These are phyloP conservation scores for Mus pahari DNA, from an alignment of 2,113 vertebrate species.

Conservation along the genomic window DNA sequence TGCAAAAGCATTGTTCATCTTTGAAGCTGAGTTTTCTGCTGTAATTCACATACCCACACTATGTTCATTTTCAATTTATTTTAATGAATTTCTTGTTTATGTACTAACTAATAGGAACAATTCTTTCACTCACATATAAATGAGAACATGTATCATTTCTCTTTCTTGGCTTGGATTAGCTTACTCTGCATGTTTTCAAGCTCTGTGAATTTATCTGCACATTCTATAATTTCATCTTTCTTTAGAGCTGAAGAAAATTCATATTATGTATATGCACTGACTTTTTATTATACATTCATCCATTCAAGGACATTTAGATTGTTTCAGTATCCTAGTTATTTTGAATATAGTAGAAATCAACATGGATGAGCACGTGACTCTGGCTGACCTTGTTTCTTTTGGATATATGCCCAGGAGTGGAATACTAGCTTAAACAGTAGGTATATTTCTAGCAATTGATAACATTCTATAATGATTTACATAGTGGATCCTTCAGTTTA, in stretches of 20 bases:
- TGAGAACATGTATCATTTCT: background rate
- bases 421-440: background rate
- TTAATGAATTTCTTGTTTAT: constrained; percentile 46
- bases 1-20: constrained; percentile 36
- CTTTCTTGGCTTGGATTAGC: background rate
- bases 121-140: background rate
- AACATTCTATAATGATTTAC: background rate
- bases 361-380: background rate
- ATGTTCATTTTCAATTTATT: constrained; percentile 36
- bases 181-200: background rate
- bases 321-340: background rate
- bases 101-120: background rate
- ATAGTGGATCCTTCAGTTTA: background rate
- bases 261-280: background rate
- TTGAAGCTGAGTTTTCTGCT: constrained; percentile 51
- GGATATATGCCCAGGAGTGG: background rate
- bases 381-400: background rate
- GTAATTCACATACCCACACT: constrained; percentile 4
- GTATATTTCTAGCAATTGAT: no score
- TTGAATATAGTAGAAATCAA: background rate
- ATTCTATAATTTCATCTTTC: background rate
- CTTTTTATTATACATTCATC: background rate
- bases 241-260: background rate
- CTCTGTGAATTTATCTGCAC: background rate
- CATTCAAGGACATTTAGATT: background rate